phyloP scores from a whole-genome alignment of 2,888 invertebrate species.

The Apeira syringaria region DNA sequence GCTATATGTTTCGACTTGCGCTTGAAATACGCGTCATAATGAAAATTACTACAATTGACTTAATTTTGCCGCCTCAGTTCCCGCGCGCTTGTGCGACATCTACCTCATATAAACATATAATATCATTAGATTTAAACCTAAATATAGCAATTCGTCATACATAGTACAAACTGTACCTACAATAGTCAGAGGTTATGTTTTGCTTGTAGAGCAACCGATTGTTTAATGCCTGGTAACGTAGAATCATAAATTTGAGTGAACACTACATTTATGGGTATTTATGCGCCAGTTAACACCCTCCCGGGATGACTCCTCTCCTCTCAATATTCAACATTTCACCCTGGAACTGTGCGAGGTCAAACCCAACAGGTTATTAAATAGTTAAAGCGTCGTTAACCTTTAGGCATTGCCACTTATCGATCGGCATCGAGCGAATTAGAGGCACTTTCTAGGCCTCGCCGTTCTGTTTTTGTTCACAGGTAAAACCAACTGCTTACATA shows the following conservation, averaged over 20 bases:
- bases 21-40: too few relatives aligned
- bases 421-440: conserved; percentile 34
- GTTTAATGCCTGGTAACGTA: conserved; percentile 23
- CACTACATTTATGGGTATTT: conserved; percentile 35
- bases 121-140: not conserved
- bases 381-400: conserved; percentile 58
- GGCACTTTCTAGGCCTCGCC: conserved; percentile 16
- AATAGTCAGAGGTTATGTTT: conserved; percentile 15
- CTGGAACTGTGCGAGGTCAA: conserved; percentile 48
- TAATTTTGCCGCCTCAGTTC: too few relatives aligned
- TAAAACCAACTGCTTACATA: conserved; percentile 14
- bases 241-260: conserved; percentile 39
- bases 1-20: too few relatives aligned
- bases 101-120: too few relatives aligned
- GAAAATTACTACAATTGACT: too few relatives aligned
- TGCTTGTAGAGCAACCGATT: conserved; percentile 14
- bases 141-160: conserved; percentile 11
- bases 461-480: conserved; percentile 11
- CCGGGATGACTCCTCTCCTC: conserved; percentile 39
- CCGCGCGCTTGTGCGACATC: too few relatives aligned
- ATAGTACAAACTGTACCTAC: conserved; percentile 10
- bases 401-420: conserved; percentile 44
- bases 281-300: conserved; percentile 41
- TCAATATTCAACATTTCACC: conserved; percentile 44
- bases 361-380: conserved; percentile 47